These are phyloP conservation scores for Neoarius graeffei DNA, from an alignment of 2,113 vertebrate genomes.

Conservation along the genomic window DNA sequence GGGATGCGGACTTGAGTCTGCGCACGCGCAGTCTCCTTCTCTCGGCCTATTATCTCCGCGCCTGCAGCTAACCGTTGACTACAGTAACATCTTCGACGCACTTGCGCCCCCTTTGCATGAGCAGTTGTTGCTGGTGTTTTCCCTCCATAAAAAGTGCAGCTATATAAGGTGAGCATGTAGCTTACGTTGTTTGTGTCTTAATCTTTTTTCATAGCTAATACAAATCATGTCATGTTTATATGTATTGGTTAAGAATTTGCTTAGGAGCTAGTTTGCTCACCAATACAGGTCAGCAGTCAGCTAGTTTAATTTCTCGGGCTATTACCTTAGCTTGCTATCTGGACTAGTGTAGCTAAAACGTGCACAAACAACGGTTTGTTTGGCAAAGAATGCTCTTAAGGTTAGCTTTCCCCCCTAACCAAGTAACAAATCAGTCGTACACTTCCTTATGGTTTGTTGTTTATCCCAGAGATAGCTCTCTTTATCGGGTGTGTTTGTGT, in stretches of 20 bases:
- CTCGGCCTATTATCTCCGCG: background rate
- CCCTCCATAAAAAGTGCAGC: slow-evolving; percentile 38
- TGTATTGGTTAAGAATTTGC: background rate
- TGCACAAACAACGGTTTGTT: background rate
- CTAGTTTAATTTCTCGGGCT: slow-evolving; percentile 48
- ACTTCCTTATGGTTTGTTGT: no score
- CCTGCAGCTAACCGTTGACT: background rate
- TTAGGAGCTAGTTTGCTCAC: background rate
- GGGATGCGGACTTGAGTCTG: background rate
- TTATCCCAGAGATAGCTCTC: background rate
- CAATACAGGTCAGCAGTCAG: background rate
- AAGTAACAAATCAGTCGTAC: background rate
- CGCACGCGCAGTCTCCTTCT: slow-evolving; percentile 15
- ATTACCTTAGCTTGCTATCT: slow-evolving; percentile 14
- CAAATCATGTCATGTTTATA: background rate
- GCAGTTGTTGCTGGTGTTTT: slow-evolving; percentile 29
- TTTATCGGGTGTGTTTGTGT: background rate
- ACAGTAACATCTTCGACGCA: slow-evolving; percentile 12
- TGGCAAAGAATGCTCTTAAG: background rate
- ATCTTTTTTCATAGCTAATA: background rate
- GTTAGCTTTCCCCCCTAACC: no score
- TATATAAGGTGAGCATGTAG: slow-evolving; percentile 27
- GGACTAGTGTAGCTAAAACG: background rate
- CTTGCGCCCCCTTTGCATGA: slow-evolving; percentile 48
- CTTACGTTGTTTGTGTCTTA: background rate